Conservation (phyloP, 2,888 invertebrate genomes). For the Dione juno region DNA sequence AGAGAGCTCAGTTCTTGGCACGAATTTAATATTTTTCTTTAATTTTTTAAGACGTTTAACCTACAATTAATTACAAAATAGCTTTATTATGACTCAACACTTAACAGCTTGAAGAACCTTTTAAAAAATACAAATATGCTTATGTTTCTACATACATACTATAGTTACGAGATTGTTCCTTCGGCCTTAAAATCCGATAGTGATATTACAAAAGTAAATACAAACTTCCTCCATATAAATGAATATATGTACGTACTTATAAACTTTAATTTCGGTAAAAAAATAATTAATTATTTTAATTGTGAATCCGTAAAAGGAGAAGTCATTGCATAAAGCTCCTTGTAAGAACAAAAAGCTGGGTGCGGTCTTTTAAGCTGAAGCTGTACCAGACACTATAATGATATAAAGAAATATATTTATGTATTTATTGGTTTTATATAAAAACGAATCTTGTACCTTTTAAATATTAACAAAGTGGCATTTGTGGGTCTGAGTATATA, state of each 20-base stretch:
- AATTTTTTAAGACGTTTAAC: not conserved
- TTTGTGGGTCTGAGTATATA: too few relatives aligned
- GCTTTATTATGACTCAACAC: not conserved
- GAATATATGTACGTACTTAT: not conserved
- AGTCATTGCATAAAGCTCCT: conserved; percentile 32
- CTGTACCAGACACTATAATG: not conserved
- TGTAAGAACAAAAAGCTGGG: conserved; percentile 30
- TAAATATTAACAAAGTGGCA: too few relatives aligned
- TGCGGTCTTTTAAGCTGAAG: conserved; percentile 20
- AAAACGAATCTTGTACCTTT: too few relatives aligned
- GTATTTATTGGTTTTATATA: too few relatives aligned
- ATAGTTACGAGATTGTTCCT: not conserved
- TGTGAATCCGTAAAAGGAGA: conserved; percentile 30
- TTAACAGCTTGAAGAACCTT: not conserved
- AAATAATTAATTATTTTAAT: conserved; percentile 33
- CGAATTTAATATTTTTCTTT: too few relatives aligned
- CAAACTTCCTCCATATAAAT: not conserved
- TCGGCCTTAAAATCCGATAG: not conserved
- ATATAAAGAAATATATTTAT: too few relatives aligned
- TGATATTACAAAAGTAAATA: conserved; percentile 8
- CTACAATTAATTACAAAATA: not conserved
- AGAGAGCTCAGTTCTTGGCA: too few relatives aligned
- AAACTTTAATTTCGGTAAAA: conserved; percentile 2
- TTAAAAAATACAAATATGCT: not conserved
- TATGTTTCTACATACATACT: not conserved